These are phyloP conservation scores for Diploptera punctata DNA, from an alignment of 2,888 invertebrate species.

Conservation along the genomic window DNA sequence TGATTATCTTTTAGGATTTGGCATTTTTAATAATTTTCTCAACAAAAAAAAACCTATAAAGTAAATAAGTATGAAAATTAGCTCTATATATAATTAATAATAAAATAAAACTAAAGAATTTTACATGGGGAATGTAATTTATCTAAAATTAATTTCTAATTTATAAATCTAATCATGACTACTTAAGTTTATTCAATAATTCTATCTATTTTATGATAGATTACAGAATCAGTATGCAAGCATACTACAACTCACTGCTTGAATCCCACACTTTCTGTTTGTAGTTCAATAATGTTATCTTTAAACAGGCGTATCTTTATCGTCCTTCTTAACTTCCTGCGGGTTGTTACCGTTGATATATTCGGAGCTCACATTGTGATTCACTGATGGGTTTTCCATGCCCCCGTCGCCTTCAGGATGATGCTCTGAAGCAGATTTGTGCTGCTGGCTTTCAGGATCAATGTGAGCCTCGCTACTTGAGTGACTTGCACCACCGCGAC, in stretches of 20 bases:
- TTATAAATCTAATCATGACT: too few relatives aligned
- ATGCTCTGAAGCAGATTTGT: constrained; percentile 49
- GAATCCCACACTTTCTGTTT: neutral
- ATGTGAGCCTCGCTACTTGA: constrained; percentile 42
- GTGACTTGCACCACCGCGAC: constrained; percentile 37
- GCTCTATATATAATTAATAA: too few relatives aligned
- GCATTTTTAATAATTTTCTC: too few relatives aligned
- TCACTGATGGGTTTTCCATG: constrained; percentile 53
- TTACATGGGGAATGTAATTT: too few relatives aligned
- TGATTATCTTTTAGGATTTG: too few relatives aligned
- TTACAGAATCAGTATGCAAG: constrained; percentile 10
- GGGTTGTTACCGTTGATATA: constrained; percentile 62
- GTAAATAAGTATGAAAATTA: too few relatives aligned
- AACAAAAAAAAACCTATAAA: too few relatives aligned
- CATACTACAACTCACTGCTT: neutral
- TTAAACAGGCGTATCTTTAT: constrained; percentile 67
- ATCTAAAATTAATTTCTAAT: too few relatives aligned
- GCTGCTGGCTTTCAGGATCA: constrained; percentile 34
- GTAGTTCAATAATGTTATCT: constrained; percentile 26
- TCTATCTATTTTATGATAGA: too few relatives aligned
- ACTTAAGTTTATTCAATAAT: too few relatives aligned
- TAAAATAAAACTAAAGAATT: too few relatives aligned
- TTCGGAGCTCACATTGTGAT: constrained; percentile 63
- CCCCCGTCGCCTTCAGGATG: constrained; percentile 46
- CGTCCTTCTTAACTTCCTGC: constrained; percentile 63